Conservation (phyloP, 2,113 vertebrate species). For the Notothenia coriiceps region DNA sequence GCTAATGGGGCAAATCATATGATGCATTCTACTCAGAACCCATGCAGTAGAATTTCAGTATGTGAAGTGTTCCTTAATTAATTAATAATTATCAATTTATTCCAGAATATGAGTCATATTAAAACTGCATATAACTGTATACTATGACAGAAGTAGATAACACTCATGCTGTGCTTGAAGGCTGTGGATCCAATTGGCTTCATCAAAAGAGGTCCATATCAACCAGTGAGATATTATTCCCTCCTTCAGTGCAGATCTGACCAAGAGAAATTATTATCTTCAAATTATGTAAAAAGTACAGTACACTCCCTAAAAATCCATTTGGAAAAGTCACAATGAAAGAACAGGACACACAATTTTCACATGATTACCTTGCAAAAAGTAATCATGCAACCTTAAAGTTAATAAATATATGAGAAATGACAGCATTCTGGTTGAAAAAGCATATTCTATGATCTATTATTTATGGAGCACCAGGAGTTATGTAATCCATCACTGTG, state of each 20-base stretch:
- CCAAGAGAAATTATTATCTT: slow-evolving; percentile 29
- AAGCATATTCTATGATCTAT: slow-evolving; percentile 6
- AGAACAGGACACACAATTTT: background rate
- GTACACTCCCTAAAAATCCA: background rate
- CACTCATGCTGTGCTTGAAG: background rate
- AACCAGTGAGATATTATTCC: slow-evolving; percentile 21
- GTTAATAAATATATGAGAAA: background rate
- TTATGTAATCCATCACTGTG: slow-evolving; percentile 42
- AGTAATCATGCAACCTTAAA: background rate
- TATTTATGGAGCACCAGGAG: background rate
- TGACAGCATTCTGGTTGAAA: background rate
- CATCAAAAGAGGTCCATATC: slow-evolving; percentile 8
- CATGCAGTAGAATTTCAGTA: background rate
- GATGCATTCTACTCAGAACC: background rate
- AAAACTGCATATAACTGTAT: background rate
- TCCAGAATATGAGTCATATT: background rate
- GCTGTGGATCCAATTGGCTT: background rate
- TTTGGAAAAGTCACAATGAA: background rate
- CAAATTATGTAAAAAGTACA: slow-evolving; percentile 15
- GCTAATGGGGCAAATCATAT: background rate
- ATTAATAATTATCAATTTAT: background rate
- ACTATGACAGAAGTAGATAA: background rate
- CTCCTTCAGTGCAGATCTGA: slow-evolving; percentile 18
- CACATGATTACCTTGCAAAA: background rate
- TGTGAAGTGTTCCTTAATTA: background rate